Evolutionary conservation across 2,113 vertebrate genomes (phyloP), one percentile per base, ranked within the genome.

Genomic region (Mastomys coucha): DNA sequence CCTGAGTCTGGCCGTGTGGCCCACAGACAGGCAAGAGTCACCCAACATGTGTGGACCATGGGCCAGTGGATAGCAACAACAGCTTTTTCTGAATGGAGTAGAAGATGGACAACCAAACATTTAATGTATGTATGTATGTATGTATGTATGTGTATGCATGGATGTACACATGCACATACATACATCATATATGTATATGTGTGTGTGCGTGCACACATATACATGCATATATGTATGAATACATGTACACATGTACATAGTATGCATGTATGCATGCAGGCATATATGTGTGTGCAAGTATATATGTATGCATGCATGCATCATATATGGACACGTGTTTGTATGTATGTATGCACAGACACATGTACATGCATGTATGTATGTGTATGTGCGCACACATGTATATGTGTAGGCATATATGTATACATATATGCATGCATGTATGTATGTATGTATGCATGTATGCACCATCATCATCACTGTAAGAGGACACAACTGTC

Each of bases 11-110:
- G 28, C 17, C 86, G 2, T 11, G 0, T 20, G 20, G 42, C 82
- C 22, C 7, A 85, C 28, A 75, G 76, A 16, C 0, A 1, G 2
- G 1, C 11, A 0, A 0, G 0, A 1, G 2, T 11, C n/a, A 88
- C 70, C 6, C 22, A 0, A 0, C 24, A 19, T 26, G 16, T 26
- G 0, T 5, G 0, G 0, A 0, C 75, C 1, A 14, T 26, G 73
- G 69, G 13, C 17, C 9, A 0, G 24, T 11, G 1, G 1, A 1
- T 20, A 75, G 7, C 45, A 8, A 8, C 0, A 8, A 2, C 16
- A 16, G 3, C 33, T 10, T 51, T 63, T n/a, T 5, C 63, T n/a
- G 2, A 20, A 16, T 2, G 20, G 51, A 7, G 26, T 13, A 28
- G 26, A 65, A 78, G 16, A 22, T 31, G 5, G 20, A 70, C 45